Evolutionary conservation across 2,113 vertebrate species (phyloP).

Genomic region (Rhabdomys dilectus): DNA sequence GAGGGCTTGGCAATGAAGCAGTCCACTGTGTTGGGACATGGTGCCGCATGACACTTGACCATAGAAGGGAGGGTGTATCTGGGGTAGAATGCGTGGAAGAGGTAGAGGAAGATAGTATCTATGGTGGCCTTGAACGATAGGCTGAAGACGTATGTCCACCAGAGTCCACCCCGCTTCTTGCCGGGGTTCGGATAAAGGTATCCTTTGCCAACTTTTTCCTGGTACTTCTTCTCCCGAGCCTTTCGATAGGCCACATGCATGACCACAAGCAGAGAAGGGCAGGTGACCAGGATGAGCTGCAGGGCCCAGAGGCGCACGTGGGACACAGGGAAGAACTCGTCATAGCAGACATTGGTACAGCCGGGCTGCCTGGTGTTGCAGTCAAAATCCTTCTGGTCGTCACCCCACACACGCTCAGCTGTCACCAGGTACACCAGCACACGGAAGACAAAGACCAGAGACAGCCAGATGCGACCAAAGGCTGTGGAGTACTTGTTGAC

Average conservation of each 20-base stretch:
- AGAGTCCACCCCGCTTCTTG: constrained; percentile 96
- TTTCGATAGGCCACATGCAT: constrained; percentile 97
- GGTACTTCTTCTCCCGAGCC: constrained; percentile 89
- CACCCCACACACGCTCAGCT: constrained; percentile 94
- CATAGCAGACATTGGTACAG: constrained; percentile 96
- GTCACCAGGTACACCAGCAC: constrained; percentile 97
- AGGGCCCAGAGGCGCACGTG: constrained; percentile 98
- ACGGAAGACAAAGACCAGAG: constrained; percentile 96
- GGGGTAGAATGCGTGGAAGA: constrained; percentile 92
- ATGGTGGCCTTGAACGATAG: constrained; percentile 93
- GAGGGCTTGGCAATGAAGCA: constrained; percentile 97
- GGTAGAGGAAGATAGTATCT: constrained; percentile 91
- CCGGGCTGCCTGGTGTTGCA: constrained; percentile 97
- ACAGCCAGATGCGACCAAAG: constrained; percentile 96
- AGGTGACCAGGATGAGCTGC: constrained; percentile 98
- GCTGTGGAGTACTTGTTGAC: constrained; percentile 97
- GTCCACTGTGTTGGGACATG: constrained; percentile 95
- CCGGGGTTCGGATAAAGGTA: constrained; percentile 89
- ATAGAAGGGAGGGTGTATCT: constrained; percentile 92
- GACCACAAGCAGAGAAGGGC: constrained; percentile 95
- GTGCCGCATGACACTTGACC: constrained; percentile 91
- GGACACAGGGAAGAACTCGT: constrained; percentile 96
- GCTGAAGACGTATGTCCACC: constrained; percentile 97
- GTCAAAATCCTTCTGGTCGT: constrained; percentile 96
- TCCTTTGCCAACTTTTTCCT: constrained; percentile 75